Evolutionary conservation across 92 coral and sea anemone genomes (phyloP), one percentile per base, ranked within the genome.

Genomic region (Anthopleura xanthogrammica): DNA sequence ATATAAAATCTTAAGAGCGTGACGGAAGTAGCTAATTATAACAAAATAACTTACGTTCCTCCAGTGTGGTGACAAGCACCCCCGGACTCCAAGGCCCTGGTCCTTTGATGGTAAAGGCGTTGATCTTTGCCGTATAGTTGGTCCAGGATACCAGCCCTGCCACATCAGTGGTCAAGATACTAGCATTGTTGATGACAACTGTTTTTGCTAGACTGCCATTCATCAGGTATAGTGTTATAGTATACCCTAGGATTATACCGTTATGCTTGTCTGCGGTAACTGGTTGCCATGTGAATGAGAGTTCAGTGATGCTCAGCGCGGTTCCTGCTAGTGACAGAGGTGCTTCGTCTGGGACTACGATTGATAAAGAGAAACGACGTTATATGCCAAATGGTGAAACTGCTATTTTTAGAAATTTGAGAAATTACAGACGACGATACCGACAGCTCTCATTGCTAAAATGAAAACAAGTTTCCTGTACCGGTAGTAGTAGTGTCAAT

Each of bases 71-170:
- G 36, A 89, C 86, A 55, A 72, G 23, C 40, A 92, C 82, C n/a
- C 75, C 77, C 16, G 85, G 12, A 57, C 93, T 92, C 55, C 62
- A 76, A 7, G 85, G 87, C 16, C 96, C 96, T 77, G 87, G 82
- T 81, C 96, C 96, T 72, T 87, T 92, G 0, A 81, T 72, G 16
- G 96, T 92, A 81, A 87, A 87, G 13, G 93, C 93, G n/a, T 83
- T 78, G n/a, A 90, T 83, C 55, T 80, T 57, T 39, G 87, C 87
- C 50, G 80, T 74, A 78, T 92, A 90, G 77, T 87, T 86, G 7
- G 87, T 85, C 92, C 87, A 92, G 54, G 68, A 29, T 57, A 43
- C 74, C 24, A 92, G 83, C 48, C 85, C 89, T 16, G 50, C 82
- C 16, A 19, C 24, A 0, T 39, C n/a, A 41, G 55, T 79, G 52